Evolutionary conservation across 2,113 vertebrate species (phyloP), one percentile per base, ranked within the genome.

Genomic region (Coturnix japonica): DNA sequence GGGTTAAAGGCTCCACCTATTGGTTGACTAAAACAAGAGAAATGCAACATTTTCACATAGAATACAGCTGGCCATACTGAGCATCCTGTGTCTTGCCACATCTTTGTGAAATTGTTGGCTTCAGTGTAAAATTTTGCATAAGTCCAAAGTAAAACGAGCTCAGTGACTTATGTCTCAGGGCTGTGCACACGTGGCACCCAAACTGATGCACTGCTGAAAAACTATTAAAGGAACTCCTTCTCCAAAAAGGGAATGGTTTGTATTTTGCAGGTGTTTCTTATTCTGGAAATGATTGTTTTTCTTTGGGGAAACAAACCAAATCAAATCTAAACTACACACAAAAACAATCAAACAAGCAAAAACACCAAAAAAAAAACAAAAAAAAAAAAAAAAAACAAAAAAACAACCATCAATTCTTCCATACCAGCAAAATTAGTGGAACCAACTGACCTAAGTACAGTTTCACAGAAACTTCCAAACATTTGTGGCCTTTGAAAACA

Each of bases 1-100:
- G 91, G 76, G 43, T 87, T 95, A 89, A 94, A 96, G 90, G 96
- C 96, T 96, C 96, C 96, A 96, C 79, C 96, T 96, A 89, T 95
- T 92, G 96, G 94, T 69, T 89, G 83, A 54, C 81, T 82, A 66
- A 93, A 90, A 92, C 44, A 30, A 69, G 43, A 87, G 78, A 90
- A 94, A 77, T 66, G 23, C 49, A 81, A 47, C 4, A 37, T 76
- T 93, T 92, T 82, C 53, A 71, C 60, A 23, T 2, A 37, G 67
- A 75, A 80, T 91, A 73, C 17, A 43, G 41, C 64, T 82, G 41
- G 59, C 71, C 33, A 9, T 46, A 30, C 31, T 39, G 43, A 87
- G 37, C 47, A 46, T 60, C 61, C 65, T 28, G 46, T 60, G 64
- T 78, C 59, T 90, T 86, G 37, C n/a, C 66, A 77, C 54, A 75